Base-by-base conservation (phyloP, 1,140 invertebrate genomes). In the Bombus breviceps region DNA sequence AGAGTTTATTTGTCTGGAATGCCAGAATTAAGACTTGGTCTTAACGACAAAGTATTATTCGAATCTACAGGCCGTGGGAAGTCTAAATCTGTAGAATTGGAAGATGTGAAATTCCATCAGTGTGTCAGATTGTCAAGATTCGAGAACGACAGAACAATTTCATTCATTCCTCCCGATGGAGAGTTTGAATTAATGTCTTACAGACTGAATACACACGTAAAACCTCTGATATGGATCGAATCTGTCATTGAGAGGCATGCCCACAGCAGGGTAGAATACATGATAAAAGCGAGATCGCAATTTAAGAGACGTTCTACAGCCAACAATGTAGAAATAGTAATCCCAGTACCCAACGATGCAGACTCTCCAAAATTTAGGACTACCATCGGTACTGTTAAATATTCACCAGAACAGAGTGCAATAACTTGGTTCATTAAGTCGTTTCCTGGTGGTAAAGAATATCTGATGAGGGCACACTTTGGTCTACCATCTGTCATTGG, bases 111-210 rank as follows among this genome's bases (percentile, higher is more conserved):
- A 94, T 99, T 99, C 93, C 99, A 99, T 95, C 99, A 99, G 93
- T 99, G 99, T 95, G 99, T 99, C 0, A 96, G 99, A 88, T 95
- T 99, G 74, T 99, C 99, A 0, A 96, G 98, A 74, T 99, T 99
- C 96, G 99, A 99, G 94, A 99, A 99, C 94, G 99, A 99, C 93
- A 96, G 99, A 64, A 99, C 99, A 1, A 99, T 99, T 89, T 99
- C 98, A 0, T 99, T 99, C 92, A 99, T 99, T 93, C 99, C 99
- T 68, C 99, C 99, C 0, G 99, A 99, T 96, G 99, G 99, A 41
- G 99, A 99, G 94, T 99, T 99, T 96, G 99, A 99, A 94, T 95
- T 99, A n/a, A 99, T 99, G 99, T 99, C 99, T 0, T 99, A 99
- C 95, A 96, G 99, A 76, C 95, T 99, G 9, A 99, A 99, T 93